phyloP scores from a whole-genome alignment of 2,888 invertebrate species.

The Leucophora obtusa region DNA sequence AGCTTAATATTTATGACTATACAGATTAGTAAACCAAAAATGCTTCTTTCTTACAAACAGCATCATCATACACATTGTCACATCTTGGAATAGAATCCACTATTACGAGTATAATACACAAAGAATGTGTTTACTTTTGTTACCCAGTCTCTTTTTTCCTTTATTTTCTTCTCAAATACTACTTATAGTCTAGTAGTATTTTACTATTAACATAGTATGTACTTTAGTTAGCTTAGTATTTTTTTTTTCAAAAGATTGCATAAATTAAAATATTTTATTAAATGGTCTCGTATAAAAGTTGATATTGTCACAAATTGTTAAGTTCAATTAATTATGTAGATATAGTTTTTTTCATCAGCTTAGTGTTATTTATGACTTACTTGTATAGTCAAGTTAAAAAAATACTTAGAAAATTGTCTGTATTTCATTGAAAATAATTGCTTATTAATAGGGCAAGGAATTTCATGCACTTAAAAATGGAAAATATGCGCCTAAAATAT shows the following conservation, averaged over 20 bases:
- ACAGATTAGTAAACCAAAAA: constrained; percentile 54
- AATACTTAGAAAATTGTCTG: too few species aligned
- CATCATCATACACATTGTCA: background rate
- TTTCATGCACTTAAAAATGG: too few species aligned
- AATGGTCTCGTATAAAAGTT: constrained; percentile 3
- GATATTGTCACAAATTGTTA: constrained; percentile 9
- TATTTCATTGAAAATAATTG: too few species aligned
- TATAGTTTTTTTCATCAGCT: too few species aligned
- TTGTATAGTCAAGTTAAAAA: too few species aligned
- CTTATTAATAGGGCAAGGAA: too few species aligned
- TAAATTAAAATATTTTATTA: constrained; percentile 43
- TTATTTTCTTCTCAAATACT: background rate
- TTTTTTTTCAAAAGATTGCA: constrained; percentile 34
- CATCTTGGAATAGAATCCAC: background rate
- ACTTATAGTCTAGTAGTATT: background rate
- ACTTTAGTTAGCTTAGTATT: background rate
- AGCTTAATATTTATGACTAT: constrained; percentile 60
- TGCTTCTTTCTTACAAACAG: background rate
- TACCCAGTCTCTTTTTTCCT: background rate
- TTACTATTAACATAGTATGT: background rate
- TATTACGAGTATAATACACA: background rate
- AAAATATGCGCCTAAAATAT: too few species aligned
- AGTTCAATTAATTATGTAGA: background rate
- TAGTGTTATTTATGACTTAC: too few species aligned
- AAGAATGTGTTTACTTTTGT: constrained; percentile 5